These are phyloP conservation scores for Nycticorax nycticorax DNA, from an alignment of 2,113 vertebrate genomes.

Conservation along the genomic window DNA sequence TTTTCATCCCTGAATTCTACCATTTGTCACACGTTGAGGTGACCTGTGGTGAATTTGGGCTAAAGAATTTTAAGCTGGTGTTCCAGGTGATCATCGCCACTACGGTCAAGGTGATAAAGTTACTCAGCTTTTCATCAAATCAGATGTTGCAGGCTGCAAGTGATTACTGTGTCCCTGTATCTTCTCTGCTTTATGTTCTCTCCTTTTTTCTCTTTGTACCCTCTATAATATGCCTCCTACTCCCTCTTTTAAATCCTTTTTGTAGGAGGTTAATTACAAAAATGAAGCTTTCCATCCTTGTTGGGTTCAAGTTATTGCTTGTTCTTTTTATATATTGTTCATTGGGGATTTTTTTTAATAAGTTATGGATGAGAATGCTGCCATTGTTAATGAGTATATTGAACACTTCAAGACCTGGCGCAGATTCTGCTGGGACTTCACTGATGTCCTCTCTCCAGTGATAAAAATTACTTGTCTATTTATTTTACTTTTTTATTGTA, in stretches of 20 bases:
- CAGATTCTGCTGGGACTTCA: background rate
- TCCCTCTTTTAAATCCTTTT: constrained; percentile 51
- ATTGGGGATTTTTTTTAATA: background rate
- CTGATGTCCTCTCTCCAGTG: background rate
- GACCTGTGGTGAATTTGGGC: background rate
- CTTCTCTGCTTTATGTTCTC: background rate
- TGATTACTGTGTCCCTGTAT: background rate
- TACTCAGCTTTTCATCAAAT: background rate
- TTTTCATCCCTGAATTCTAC: background rate
- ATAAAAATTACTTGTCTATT: background rate
- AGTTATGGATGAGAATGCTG: background rate
- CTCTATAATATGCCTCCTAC: constrained; percentile 41
- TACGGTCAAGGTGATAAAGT: background rate
- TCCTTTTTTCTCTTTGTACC: background rate
- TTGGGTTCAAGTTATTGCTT: background rate
- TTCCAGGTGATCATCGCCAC: background rate
- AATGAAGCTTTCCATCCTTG: constrained; percentile 20
- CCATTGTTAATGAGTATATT: background rate
- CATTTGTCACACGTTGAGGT: background rate
- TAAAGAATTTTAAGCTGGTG: background rate
- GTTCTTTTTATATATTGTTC: constrained; percentile 2
- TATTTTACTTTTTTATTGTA: background rate
- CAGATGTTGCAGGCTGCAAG: background rate
- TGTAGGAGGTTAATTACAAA: constrained; percentile 60
- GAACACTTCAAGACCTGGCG: background rate